Conservation (phyloP, 2,113 vertebrate species). For the Gymnobelideus leadbeateri region DNA sequence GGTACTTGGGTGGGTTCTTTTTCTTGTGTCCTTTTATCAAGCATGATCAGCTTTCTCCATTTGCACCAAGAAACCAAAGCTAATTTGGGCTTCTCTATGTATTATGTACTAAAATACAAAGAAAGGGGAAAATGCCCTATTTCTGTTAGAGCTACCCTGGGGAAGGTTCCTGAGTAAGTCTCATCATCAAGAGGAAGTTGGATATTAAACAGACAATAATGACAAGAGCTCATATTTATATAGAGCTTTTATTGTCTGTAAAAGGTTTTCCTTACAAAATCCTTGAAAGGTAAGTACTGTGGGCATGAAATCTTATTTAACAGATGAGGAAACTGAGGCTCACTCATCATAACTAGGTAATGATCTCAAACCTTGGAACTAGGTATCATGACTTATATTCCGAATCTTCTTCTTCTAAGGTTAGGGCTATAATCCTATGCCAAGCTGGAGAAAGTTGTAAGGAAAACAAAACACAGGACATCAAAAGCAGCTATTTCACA, state of each 20-base stretch:
- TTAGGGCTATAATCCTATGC: neutral
- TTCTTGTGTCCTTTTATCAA: conserved; percentile 55
- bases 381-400: neutral
- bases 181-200: neutral
- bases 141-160: conserved; percentile 16
- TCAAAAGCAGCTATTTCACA: neutral
- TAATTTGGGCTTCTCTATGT: conserved; percentile 27
- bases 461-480: neutral
- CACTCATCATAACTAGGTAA: neutral
- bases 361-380: neutral
- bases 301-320: neutral
- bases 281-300: neutral
- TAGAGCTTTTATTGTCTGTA: neutral
- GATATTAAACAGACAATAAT: neutral
- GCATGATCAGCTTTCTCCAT: conserved; percentile 67
- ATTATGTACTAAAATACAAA: conserved; percentile 40
- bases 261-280: neutral
- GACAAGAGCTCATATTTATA: neutral
- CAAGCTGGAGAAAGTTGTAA: neutral
- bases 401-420: neutral
- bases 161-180: neutral
- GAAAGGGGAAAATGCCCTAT: neutral
- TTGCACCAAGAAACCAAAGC: neutral
- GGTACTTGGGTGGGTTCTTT: conserved; percentile 66
- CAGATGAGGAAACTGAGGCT: neutral